phyloP scores from a whole-genome alignment of 2,797 vertebrate genomes.

The Cossypha dichroa region DNA sequence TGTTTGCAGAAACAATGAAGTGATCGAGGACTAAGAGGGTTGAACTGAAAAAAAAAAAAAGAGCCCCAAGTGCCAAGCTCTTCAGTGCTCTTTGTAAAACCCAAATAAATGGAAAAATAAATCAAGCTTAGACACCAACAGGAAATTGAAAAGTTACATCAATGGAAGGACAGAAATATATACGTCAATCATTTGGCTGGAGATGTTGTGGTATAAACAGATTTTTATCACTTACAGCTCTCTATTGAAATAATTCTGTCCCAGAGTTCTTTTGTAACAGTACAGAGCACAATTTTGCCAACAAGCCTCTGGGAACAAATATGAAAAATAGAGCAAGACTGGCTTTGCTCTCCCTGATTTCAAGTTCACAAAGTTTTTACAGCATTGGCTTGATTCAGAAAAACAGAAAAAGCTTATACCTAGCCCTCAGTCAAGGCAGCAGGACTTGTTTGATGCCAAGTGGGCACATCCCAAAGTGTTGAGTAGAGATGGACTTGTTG shows the following conservation, averaged over 20 bases:
- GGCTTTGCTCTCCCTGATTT: neutral
- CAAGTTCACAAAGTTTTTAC: neutral
- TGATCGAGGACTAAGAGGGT: slow-evolving; percentile 44
- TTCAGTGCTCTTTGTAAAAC: slow-evolving; percentile 58
- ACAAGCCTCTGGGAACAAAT: neutral
- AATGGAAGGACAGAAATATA: slow-evolving; percentile 59
- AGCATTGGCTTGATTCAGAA: neutral
- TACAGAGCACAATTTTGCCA: slow-evolving; percentile 1
- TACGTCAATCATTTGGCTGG: slow-evolving; percentile 71
- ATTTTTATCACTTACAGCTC: slow-evolving; percentile 63
- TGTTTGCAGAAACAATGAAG: slow-evolving; percentile 70
- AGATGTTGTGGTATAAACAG: slow-evolving; percentile 55
- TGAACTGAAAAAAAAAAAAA: slow-evolving; percentile 44
- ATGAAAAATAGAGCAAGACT: neutral
- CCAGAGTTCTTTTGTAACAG: slow-evolving; percentile 32
- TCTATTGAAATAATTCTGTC: slow-evolving; percentile 32
- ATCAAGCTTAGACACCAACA: slow-evolving; percentile 69
- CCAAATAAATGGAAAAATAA: slow-evolving; percentile 74
- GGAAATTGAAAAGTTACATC: slow-evolving; percentile 74
- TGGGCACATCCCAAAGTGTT: neutral
- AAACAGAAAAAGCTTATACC: neutral
- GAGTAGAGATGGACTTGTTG: neutral
- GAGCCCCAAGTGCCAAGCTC: slow-evolving; percentile 55
- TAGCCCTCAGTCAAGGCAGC: neutral
- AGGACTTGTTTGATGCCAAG: neutral